phyloP scores from a whole-genome alignment of 2,113 vertebrate species.

The Anguilla japonica region DNA sequence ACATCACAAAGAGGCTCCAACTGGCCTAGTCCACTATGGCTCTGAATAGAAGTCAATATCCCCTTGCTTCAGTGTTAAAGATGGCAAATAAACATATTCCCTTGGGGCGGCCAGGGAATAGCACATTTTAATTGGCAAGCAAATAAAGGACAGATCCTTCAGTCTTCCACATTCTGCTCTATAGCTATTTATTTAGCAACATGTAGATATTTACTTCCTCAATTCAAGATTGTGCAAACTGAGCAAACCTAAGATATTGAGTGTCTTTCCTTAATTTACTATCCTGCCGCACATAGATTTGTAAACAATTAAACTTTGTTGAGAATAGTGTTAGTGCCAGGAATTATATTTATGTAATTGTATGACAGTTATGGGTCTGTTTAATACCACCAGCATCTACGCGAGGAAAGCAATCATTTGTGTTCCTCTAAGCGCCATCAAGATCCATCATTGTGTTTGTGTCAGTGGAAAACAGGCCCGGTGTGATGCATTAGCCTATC shows the following conservation, averaged over 20 bases:
- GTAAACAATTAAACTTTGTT: background rate
- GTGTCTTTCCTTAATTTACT: background rate
- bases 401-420: background rate
- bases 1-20: background rate
- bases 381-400: background rate
- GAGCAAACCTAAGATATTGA: background rate
- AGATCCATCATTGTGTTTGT: background rate
- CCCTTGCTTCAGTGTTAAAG: too few relatives aligned
- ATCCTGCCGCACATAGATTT: background rate
- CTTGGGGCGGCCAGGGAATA: too few relatives aligned
- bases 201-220: too few relatives aligned
- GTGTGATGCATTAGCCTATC: slow-evolving; percentile 13
- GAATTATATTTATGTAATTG: background rate
- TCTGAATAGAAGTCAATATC: too few relatives aligned
- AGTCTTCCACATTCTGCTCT: too few relatives aligned
- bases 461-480: background rate
- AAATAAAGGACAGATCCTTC: too few relatives aligned
- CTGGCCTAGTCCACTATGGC: too few relatives aligned
- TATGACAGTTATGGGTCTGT: background rate
- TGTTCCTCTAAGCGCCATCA: background rate
- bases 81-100: too few relatives aligned
- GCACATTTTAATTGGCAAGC: too few relatives aligned
- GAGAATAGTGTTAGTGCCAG: background rate
- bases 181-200: too few relatives aligned
- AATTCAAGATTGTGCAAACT: too few relatives aligned